Conservation (phyloP, 2,113 vertebrate species). For the Atrichornis clamosus region DNA sequence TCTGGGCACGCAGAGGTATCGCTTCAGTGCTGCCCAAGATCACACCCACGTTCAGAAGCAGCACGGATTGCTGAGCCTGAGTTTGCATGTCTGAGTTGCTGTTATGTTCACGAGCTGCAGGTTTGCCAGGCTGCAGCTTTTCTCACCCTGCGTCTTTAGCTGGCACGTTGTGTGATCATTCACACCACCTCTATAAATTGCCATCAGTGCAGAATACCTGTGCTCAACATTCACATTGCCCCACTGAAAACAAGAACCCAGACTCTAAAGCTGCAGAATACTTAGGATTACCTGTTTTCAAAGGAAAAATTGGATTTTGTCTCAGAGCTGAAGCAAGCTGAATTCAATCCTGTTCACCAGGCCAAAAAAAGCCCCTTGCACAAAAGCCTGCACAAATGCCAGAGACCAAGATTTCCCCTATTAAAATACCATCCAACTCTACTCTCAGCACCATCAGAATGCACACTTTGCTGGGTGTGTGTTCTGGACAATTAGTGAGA, state of each 20-base stretch:
- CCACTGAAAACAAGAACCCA: not conserved
- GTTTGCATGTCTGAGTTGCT: not conserved
- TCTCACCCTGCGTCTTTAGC: not conserved
- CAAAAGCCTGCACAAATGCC: not conserved
- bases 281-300: not conserved
- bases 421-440: not conserved
- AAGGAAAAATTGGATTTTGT: not conserved
- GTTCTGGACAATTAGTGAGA: not conserved
- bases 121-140: not conserved
- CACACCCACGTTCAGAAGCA: not conserved
- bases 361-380: not conserved
- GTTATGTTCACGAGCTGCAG: not conserved
- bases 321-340: not conserved
- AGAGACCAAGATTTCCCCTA: not conserved
- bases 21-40: not conserved
- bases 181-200: not conserved
- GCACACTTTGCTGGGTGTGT: not conserved
- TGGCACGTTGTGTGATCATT: accelerated
- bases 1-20: not conserved
- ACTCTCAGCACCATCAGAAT: not conserved
- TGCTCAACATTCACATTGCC: not conserved
- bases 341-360: not conserved
- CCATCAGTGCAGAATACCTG: not conserved
- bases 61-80: not conserved
- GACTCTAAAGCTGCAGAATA: not conserved